A percentile compares a stretch with the other conserved stretches of the same genome.
Evolutionary conservation across 1,140 invertebrate species (phyloP).

Genomic region (Zaprionus vittiger): DNA sequence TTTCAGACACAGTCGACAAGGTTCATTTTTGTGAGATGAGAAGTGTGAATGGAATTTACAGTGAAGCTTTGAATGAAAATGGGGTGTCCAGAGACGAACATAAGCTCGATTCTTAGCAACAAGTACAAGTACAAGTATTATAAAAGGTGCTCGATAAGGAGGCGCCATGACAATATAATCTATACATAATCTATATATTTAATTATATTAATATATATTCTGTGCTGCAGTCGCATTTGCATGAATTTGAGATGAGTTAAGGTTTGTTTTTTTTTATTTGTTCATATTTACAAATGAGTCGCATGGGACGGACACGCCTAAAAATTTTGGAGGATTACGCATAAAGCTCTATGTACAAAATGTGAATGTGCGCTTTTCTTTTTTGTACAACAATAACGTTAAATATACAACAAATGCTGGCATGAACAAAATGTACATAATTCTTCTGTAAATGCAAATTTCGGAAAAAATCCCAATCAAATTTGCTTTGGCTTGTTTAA

Average conservation of each 20-base stretch:
- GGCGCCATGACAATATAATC: slow-evolving; percentile 9
- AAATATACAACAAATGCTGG: slow-evolving; percentile 13
- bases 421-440: slow-evolving; percentile 51
- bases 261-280: not conserved
- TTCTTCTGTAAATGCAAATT: slow-evolving; percentile 71
- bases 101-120: slow-evolving; percentile 7
- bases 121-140: slow-evolving; percentile 8
- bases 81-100: slow-evolving; percentile 5
- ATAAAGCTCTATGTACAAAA: slow-evolving; percentile 8
- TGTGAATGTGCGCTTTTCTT: not conserved
- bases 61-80: slow-evolving; percentile 1
- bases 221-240: slow-evolving; percentile 9
- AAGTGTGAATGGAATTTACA: slow-evolving; percentile 8
- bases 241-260: not conserved
- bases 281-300: slow-evolving; percentile 5
- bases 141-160: slow-evolving; percentile 9
- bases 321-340: not conserved
- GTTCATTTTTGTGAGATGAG: not conserved
- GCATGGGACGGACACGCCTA: slow-evolving; percentile 1
- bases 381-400: not conserved
- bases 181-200: not conserved
- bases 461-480: slow-evolving; percentile 73
- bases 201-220: not conserved
- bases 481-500: slow-evolving; percentile 25
- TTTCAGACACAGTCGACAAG: slow-evolving; percentile 1